phyloP scores from a whole-genome alignment of 2,888 invertebrate genomes.

The Apoda limacodes region DNA sequence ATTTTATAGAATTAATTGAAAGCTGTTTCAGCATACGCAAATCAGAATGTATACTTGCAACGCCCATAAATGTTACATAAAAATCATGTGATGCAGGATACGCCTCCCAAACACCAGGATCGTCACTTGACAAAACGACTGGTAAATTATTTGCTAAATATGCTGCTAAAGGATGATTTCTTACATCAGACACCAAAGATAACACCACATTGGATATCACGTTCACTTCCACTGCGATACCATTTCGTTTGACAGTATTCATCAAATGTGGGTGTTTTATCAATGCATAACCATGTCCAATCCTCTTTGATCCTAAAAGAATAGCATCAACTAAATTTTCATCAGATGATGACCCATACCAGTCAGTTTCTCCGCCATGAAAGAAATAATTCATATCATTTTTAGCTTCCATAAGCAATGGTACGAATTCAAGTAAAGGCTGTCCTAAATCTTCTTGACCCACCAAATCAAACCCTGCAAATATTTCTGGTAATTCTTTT shows the following conservation, averaged over 20 bases:
- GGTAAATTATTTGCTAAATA: slow-evolving; percentile 77
- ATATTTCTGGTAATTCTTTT: slow-evolving; percentile 70
- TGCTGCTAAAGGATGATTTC: slow-evolving; percentile 80
- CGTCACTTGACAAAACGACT: slow-evolving; percentile 82
- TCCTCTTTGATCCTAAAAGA: slow-evolving; percentile 77
- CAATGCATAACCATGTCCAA: slow-evolving; percentile 83
- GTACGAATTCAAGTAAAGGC: slow-evolving; percentile 70
- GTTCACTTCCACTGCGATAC: slow-evolving; percentile 81
- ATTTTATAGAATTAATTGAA: slow-evolving; percentile 79
- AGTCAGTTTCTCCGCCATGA: slow-evolving; percentile 85
- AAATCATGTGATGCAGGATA: slow-evolving; percentile 82
- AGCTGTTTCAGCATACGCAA: slow-evolving; percentile 79
- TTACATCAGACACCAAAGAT: slow-evolving; percentile 74
- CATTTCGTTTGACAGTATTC: slow-evolving; percentile 59
- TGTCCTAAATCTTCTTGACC: slow-evolving; percentile 82
- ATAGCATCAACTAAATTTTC: slow-evolving; percentile 83
- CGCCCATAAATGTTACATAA: slow-evolving; percentile 80
- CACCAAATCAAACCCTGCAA: slow-evolving; percentile 85
- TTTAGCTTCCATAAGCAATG: slow-evolving; percentile 60
- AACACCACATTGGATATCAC: slow-evolving; percentile 85
- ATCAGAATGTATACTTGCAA: slow-evolving; percentile 77
- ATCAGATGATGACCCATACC: slow-evolving; percentile 75
- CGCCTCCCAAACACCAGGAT: slow-evolving; percentile 82
- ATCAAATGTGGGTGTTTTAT: slow-evolving; percentile 78
- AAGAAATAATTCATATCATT: slow-evolving; percentile 75